These are phyloP conservation scores for Drosophila mimica DNA, from an alignment of 2,888 invertebrate genomes.

Conservation along the genomic window DNA sequence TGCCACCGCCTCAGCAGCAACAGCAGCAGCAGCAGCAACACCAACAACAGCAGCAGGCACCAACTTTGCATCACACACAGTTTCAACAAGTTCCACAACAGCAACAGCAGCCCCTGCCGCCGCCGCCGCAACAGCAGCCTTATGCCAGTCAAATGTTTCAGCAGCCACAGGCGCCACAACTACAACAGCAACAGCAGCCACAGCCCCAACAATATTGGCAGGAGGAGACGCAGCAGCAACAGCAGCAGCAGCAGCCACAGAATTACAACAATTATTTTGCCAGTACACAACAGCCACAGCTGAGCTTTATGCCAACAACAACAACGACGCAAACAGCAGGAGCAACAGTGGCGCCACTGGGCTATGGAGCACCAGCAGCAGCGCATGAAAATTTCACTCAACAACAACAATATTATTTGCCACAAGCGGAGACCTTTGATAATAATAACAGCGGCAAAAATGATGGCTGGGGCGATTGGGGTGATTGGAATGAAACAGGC, in stretches of 20 bases:
- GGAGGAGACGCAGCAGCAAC: conserved; percentile 36
- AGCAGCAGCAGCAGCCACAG: conserved; percentile 41
- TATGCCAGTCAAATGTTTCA: conserved; percentile 65
- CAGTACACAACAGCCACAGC: conserved; percentile 11
- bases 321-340: background rate
- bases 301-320: conserved; percentile 23
- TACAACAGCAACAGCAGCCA: conserved; percentile 42
- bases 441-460: conserved; percentile 67
- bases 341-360: background rate
- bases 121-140: conserved; percentile 43
- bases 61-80: conserved; percentile 18
- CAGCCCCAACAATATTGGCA: conserved; percentile 39
- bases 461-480: conserved; percentile 84
- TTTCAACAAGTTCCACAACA: conserved; percentile 29
- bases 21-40: conserved; percentile 32
- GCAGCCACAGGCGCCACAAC: conserved; percentile 44
- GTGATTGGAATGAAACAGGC: conserved; percentile 79
- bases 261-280: conserved; percentile 64
- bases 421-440: conserved; percentile 53
- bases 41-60: conserved; percentile 37
- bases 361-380: conserved; percentile 4
- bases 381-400: conserved; percentile 8
- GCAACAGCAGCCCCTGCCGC: conserved; percentile 37
- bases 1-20: conserved; percentile 64
- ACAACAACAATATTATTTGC: conserved; percentile 37